Percentiles rank a stretch among this genome's conserved stretches.
These are phyloP conservation scores for Caranx ignobilis DNA, from an alignment of 2,113 vertebrate species.

Conservation along the genomic window DNA sequence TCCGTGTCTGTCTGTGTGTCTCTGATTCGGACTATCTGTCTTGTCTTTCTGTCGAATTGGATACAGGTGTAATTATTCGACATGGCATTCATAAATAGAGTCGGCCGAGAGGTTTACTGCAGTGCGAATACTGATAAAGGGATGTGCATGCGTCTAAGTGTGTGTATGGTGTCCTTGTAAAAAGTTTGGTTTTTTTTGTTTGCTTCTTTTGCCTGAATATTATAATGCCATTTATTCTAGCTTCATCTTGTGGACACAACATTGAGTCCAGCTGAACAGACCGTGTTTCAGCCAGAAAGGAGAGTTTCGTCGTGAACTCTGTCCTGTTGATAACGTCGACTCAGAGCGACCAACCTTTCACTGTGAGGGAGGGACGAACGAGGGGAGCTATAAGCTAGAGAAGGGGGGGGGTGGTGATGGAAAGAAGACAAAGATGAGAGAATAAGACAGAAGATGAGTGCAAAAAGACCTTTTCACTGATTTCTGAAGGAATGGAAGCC, in stretches of 20 bases:
- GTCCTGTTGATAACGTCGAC: constrained; percentile 46
- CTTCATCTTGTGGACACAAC: constrained; percentile 25
- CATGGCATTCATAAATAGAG: constrained; percentile 22
- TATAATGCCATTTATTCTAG: constrained; percentile 15
- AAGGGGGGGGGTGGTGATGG: background rate
- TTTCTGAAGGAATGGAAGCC: constrained; percentile 78
- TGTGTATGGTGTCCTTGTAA: constrained; percentile 46
- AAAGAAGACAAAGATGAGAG: constrained; percentile 17
- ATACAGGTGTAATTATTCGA: constrained; percentile 24
- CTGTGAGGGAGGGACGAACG: constrained; percentile 67
- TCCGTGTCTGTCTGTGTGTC: constrained; percentile 54
- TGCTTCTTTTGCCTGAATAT: constrained; percentile 36
- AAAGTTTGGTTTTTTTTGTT: background rate
- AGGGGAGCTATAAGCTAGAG: background rate
- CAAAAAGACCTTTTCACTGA: constrained; percentile 73
- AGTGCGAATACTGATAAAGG: constrained; percentile 13
- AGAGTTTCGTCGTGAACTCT: constrained; percentile 35
- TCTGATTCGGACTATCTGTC: constrained; percentile 57
- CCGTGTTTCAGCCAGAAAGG: constrained; percentile 7
- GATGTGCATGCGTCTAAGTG: constrained; percentile 47
- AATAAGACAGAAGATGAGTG: constrained; percentile 25
- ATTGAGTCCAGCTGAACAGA: constrained; percentile 13
- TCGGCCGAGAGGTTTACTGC: constrained; percentile 4
- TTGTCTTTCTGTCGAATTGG: constrained; percentile 63
- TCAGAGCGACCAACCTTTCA: constrained; percentile 69